Conservation (phyloP, 2,113 vertebrate genomes). For the Percopsis transmontana region DNA sequence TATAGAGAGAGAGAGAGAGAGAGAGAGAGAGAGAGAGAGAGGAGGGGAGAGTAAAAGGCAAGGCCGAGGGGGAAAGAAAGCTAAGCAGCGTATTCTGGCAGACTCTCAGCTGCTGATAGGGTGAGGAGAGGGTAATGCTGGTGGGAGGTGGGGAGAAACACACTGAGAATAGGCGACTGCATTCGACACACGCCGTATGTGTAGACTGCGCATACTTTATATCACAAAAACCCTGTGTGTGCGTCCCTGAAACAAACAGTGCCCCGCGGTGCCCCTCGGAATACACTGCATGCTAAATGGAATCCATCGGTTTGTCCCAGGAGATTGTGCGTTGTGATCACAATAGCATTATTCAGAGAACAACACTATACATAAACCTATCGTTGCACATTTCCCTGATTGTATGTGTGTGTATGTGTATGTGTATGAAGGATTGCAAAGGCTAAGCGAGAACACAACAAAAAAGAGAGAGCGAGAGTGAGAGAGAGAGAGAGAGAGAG, state of each 20-base stretch:
- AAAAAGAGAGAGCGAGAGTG: not conserved
- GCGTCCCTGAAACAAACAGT: not conserved
- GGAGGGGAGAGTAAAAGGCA: conserved; percentile 14
- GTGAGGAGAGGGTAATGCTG: conserved; percentile 58
- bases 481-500: conserved; percentile 13
- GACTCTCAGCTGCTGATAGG: conserved; percentile 62
- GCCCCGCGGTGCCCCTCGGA: not conserved
- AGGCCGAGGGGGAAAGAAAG: conserved; percentile 46
- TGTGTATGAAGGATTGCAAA: not conserved
- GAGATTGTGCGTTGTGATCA: not conserved
- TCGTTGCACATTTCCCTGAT: not conserved
- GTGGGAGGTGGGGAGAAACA: conserved; percentile 38
- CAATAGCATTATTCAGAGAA: not conserved
- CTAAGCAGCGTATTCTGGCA: conserved; percentile 63
- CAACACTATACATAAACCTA: conserved; percentile 1
- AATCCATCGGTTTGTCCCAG: not conserved
- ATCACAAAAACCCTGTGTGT: not conserved
- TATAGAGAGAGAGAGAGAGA: too few relatives aligned
- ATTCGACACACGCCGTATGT: conserved; percentile 17
- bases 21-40: not conserved
- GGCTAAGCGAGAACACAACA: not conserved
- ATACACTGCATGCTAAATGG: not conserved
- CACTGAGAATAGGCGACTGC: conserved; percentile 29
- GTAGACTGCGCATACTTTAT: conserved; percentile 17
- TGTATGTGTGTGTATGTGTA: conserved; percentile 1